Evolutionary conservation across 2,888 invertebrate genomes (phyloP).

Genomic region (Archips xylosteana): DNA sequence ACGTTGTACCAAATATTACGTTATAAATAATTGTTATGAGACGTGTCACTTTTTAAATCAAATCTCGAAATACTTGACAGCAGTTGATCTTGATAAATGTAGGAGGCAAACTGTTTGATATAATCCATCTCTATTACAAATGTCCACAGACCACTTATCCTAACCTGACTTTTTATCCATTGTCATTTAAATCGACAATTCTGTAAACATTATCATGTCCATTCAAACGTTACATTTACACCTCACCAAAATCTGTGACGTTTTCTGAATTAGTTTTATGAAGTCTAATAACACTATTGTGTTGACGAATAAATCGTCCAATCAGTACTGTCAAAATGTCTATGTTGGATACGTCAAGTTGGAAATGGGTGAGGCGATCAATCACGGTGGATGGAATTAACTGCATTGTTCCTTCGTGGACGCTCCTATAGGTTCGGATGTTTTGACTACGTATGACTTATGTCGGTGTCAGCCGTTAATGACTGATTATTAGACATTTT

Average conservation of each 20-base stretch:
- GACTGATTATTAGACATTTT: constrained; percentile 33
- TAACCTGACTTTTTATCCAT: background rate
- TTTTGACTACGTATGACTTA: constrained; percentile 58
- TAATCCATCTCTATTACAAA: constrained; percentile 17
- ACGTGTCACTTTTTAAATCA: too few relatives aligned
- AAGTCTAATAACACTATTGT: constrained; percentile 65
- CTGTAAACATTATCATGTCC: constrained; percentile 18
- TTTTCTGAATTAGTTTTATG: constrained; percentile 47
- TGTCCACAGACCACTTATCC: constrained; percentile 31
- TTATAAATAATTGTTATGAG: background rate
- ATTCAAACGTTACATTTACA: constrained; percentile 46
- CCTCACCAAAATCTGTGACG: constrained; percentile 43
- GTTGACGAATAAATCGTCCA: constrained; percentile 63
- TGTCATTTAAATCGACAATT: constrained; percentile 29
- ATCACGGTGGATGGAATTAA: constrained; percentile 78
- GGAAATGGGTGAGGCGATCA: constrained; percentile 71
- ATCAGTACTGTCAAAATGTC: constrained; percentile 63
- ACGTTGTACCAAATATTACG: background rate
- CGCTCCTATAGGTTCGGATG: constrained; percentile 67
- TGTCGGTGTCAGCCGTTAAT: constrained; percentile 36
- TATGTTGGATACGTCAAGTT: constrained; percentile 65
- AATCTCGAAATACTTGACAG: background rate
- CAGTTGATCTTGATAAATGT: background rate
- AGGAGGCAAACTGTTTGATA: constrained; percentile 1
- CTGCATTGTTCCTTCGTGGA: constrained; percentile 72